phyloP scores from a whole-genome alignment of 2,797 vertebrate species.

The Eulemur mongoz region DNA sequence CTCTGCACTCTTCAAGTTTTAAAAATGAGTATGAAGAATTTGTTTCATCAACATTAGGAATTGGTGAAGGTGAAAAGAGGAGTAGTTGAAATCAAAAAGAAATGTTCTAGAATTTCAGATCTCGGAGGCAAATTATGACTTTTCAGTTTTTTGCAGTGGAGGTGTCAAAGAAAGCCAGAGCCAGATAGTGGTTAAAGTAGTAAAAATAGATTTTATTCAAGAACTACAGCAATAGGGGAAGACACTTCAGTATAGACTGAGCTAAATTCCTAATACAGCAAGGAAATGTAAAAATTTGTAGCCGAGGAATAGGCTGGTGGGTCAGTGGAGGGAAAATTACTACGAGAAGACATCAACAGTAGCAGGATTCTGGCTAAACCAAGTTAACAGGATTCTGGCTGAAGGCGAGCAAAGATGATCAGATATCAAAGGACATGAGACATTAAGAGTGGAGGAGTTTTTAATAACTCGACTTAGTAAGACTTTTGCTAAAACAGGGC shows the following conservation, averaged over 20 bases:
- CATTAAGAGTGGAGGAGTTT: neutral
- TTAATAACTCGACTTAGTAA: neutral
- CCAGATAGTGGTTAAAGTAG: neutral
- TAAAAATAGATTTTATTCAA: neutral
- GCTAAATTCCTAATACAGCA: neutral
- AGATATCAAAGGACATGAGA: neutral
- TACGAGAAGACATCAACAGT: neutral
- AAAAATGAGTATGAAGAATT: neutral
- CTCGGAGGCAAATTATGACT: neutral
- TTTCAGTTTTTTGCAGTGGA: neutral
- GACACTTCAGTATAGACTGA: neutral
- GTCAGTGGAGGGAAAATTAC: neutral
- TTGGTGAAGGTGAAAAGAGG: neutral
- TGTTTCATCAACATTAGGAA: neutral
- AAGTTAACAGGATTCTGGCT: neutral
- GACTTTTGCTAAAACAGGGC: neutral
- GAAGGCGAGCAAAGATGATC: neutral
- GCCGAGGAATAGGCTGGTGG: accelerated
- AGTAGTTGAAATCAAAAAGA: neutral
- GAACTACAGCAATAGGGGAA: neutral
- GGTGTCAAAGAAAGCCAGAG: neutral
- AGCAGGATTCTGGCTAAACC: neutral
- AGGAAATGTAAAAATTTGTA: neutral
- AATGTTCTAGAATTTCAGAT: neutral
- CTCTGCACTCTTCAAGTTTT: neutral